A percentile compares a stretch with the other conserved stretches of the same genome.
phyloP scores from a whole-genome alignment of 1,140 invertebrate species.

The Tribolium madens region DNA sequence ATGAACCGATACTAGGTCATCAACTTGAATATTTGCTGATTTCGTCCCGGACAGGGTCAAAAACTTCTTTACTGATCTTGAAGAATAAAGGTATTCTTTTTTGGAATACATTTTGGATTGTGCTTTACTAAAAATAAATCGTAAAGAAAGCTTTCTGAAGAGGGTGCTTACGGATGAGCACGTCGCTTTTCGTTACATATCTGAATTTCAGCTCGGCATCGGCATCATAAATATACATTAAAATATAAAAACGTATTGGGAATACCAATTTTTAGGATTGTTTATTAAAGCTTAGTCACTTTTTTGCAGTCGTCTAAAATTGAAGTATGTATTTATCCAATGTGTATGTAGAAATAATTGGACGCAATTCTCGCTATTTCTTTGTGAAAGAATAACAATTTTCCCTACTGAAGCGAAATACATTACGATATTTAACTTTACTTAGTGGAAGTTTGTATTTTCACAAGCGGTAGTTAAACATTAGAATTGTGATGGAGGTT shows the following conservation, averaged over 20 bases:
- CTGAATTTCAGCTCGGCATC: neutral
- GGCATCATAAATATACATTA: slow-evolving; percentile 5
- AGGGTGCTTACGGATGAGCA: neutral
- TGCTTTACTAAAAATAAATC: slow-evolving; percentile 25
- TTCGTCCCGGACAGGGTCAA: slow-evolving; percentile 2
- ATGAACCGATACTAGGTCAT: slow-evolving; percentile 24
- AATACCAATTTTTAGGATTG: neutral
- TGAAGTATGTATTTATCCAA: neutral
- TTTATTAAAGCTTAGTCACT: neutral
- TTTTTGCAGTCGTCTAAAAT: neutral
- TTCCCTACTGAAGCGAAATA: neutral
- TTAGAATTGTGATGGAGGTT: neutral
- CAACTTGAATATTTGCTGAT: slow-evolving; percentile 34
- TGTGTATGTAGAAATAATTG: neutral
- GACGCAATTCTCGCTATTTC: neutral
- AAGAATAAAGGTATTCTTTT: neutral
- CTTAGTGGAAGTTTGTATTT: neutral
- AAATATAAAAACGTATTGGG: neutral
- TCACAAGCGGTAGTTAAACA: slow-evolving; percentile 1
- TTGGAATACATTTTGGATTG: slow-evolving; percentile 19
- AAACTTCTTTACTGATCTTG: slow-evolving; percentile 11
- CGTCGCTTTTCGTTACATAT: neutral
- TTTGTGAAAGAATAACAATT: neutral
- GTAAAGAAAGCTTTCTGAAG: neutral
- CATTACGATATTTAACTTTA: neutral